A percentile compares a stretch with the other conserved stretches of the same genome.
Evolutionary conservation across 2,113 vertebrate species (phyloP).

Genomic region (Cyanistes caeruleus): DNA sequence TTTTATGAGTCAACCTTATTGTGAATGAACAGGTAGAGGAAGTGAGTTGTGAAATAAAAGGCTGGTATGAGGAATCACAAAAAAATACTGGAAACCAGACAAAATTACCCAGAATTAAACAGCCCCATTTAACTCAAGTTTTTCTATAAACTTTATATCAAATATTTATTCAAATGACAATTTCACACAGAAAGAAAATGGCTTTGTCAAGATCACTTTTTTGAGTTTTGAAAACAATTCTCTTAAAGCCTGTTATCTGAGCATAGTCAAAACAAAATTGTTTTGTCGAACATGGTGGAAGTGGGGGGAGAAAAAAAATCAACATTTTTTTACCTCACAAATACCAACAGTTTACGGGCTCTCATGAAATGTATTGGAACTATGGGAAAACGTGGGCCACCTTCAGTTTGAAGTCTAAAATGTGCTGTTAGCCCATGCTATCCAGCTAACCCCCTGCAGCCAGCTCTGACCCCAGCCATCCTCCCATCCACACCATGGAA

Average conservation of each 20-base stretch:
- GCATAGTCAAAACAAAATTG: neutral
- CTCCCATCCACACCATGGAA: neutral
- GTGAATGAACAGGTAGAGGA: neutral
- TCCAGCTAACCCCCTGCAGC: neutral
- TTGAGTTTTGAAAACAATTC: conserved; percentile 6
- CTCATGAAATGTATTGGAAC: neutral
- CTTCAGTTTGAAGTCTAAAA: neutral
- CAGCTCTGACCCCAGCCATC: neutral
- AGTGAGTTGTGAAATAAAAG: neutral
- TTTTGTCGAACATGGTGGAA: neutral
- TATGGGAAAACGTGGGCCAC: neutral
- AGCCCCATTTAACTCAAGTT: neutral
- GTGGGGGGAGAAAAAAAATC: no score
- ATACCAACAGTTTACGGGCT: neutral
- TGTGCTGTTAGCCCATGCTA: accelerated
- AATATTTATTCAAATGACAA: conserved; percentile 15
- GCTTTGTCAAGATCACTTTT: conserved; percentile 11
- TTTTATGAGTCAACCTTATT: neutral
- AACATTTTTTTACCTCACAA: neutral
- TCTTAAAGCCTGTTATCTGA: neutral
- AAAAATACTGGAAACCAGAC: neutral
- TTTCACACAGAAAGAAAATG: neutral
- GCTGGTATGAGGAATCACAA: accelerated
- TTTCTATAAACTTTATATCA: neutral
- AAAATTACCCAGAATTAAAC: neutral